phyloP scores from a whole-genome alignment of 2,797 vertebrate species.

The Artibeus jamaicensis region DNA sequence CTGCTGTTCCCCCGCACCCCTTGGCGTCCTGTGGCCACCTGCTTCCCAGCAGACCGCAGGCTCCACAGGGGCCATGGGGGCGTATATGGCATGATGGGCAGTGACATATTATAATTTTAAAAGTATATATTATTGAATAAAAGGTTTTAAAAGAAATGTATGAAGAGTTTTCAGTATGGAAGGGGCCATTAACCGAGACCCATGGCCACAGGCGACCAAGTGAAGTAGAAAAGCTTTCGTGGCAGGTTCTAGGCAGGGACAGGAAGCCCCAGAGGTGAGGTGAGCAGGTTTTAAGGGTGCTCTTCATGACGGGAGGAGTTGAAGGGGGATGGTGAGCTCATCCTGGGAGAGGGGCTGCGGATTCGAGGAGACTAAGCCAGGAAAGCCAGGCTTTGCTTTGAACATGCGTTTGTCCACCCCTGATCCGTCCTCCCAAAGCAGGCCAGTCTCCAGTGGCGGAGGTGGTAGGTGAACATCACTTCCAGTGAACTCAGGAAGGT shows the following conservation, averaged over 20 bases:
- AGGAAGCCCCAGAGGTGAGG: neutral
- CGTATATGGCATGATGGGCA: conserved; percentile 62
- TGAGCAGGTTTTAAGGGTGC: neutral
- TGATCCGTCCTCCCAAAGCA: neutral
- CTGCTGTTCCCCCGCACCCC: conserved; percentile 55
- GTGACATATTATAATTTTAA: conserved; percentile 79
- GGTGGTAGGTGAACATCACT: neutral
- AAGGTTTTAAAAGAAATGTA: conserved; percentile 82
- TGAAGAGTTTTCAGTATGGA: conserved; percentile 75
- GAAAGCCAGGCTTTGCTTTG: neutral
- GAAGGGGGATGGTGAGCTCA: neutral
- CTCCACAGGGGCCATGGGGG: conserved; percentile 39
- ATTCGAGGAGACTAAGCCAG: neutral
- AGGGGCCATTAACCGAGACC: conserved; percentile 23
- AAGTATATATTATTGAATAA: conserved; percentile 87
- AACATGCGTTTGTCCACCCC: too few relatives aligned
- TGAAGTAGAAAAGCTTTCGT: neutral
- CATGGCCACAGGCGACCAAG: neutral
- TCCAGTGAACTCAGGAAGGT: neutral
- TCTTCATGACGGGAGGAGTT: neutral
- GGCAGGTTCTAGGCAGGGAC: neutral
- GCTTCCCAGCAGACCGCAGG: conserved; percentile 49
- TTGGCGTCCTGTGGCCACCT: neutral
- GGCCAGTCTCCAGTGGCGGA: neutral
- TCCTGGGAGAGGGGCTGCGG: neutral